These are phyloP conservation scores for Heteromormyrus szaboi DNA, from an alignment of 2,797 vertebrate genomes.

Conservation along the genomic window DNA sequence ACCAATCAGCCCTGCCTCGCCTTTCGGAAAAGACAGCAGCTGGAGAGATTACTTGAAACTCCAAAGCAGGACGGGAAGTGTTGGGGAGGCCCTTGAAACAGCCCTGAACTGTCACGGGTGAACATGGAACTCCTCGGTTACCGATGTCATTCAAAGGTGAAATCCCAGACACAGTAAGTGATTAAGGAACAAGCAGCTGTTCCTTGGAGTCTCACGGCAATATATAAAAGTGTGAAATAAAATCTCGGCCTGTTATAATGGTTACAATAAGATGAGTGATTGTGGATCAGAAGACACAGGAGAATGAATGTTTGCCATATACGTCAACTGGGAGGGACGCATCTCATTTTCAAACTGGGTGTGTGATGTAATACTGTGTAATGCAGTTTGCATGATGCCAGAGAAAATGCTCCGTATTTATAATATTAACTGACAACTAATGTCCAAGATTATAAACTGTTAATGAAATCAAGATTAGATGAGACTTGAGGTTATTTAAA, in stretches of 20 bases:
- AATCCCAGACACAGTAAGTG: background rate
- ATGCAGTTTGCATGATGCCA: background rate
- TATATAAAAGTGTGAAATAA: background rate
- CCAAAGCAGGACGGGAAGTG: background rate
- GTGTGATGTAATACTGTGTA: background rate
- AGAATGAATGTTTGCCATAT: background rate
- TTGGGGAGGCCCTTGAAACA: background rate
- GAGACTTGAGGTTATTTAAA: background rate
- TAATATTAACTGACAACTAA: background rate
- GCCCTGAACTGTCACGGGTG: background rate
- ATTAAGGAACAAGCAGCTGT: background rate
- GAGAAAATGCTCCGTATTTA: background rate
- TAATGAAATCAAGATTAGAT: background rate
- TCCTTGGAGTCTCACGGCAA: background rate
- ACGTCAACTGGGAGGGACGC: background rate
- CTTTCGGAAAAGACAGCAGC: background rate
- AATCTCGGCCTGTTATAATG: background rate
- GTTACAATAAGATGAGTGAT: background rate
- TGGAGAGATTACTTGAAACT: background rate
- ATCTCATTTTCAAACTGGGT: background rate
- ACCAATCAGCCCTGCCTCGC: background rate
- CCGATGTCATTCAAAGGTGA: background rate
- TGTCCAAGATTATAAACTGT: background rate
- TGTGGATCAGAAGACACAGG: background rate
- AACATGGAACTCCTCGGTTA: background rate